Percentiles rank a stretch among this genome's conserved stretches.
Evolutionary conservation across 2,888 invertebrate genomes (phyloP).

Genomic region (Stenchaetothrips biformis): DNA sequence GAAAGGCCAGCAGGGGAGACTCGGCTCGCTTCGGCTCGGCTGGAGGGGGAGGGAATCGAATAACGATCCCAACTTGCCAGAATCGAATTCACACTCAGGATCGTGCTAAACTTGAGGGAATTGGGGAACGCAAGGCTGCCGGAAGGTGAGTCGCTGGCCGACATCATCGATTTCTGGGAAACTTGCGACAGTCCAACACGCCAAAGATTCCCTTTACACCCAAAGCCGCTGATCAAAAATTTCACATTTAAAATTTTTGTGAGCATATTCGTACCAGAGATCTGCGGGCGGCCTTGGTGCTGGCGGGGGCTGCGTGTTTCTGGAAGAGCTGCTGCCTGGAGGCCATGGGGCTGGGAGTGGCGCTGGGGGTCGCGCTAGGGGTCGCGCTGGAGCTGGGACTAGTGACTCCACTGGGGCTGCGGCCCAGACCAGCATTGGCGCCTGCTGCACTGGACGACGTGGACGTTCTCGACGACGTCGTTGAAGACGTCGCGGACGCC

Average conservation of each 20-base stretch:
- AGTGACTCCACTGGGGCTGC: conserved; percentile 41
- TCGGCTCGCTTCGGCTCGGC: background rate
- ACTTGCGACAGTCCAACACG: no score
- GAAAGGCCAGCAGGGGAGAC: background rate
- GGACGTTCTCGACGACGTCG: conserved; percentile 40
- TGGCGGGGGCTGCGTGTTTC: conserved; percentile 42
- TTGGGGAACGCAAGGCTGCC: no score
- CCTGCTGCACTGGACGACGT: conserved; percentile 37
- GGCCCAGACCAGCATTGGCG: conserved; percentile 46
- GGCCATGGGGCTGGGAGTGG: conserved; percentile 30
- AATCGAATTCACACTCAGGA: no score
- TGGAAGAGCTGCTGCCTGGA: conserved; percentile 40
- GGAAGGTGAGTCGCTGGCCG: no score
- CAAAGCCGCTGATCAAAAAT: no score
- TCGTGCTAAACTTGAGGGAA: no score
- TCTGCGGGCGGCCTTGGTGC: conserved; percentile 39
- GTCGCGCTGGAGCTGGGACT: conserved; percentile 15
- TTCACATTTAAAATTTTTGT: no score
- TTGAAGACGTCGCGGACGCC: conserved; percentile 42
- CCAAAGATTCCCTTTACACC: no score
- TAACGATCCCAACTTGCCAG: no score
- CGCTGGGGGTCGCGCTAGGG: no score
- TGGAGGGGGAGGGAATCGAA: background rate
- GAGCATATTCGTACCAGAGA: background rate
- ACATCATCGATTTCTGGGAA: no score